Percentiles rank a stretch among this genome's conserved stretches.
Conservation (phyloP, 2,797 vertebrate species). For the Amblyopsis hoosieri region DNA sequence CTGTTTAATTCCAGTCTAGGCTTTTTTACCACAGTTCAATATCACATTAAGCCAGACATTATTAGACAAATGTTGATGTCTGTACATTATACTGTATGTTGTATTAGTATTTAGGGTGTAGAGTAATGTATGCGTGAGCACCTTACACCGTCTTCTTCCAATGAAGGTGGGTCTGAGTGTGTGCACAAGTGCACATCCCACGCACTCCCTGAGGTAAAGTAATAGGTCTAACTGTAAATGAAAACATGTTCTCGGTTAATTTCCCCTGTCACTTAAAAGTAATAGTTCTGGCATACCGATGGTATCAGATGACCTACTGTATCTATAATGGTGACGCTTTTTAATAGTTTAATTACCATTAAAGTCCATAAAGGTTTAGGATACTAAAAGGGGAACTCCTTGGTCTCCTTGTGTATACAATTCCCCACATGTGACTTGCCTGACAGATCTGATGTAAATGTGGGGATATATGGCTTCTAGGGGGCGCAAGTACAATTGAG, state of each 20-base stretch:
- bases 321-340: not conserved
- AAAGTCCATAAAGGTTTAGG: not conserved
- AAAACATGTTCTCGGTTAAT: constrained; percentile 5
- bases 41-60: too few species aligned
- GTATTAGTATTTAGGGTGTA: too few species aligned
- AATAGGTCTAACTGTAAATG: not conserved
- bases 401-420: too few species aligned
- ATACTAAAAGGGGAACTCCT: not conserved
- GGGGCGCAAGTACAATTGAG: too few species aligned
- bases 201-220: not conserved
- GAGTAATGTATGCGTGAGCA: not conserved
- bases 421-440: too few species aligned
- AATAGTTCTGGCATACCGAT: constrained; percentile 22
- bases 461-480: too few species aligned
- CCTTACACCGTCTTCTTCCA: not conserved
- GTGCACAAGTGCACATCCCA: not conserved
- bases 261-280: constrained; percentile 39
- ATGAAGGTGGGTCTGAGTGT: not conserved
- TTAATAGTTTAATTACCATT: constrained; percentile 5
- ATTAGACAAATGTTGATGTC: too few species aligned
- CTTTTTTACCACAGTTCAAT: too few species aligned
- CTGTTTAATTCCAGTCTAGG: too few species aligned
- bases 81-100: too few species aligned
- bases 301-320: constrained; percentile 3
- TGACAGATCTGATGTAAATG: too few species aligned